phyloP scores from a whole-genome alignment of 2,113 vertebrate genomes.

The Agelaius phoeniceus region DNA sequence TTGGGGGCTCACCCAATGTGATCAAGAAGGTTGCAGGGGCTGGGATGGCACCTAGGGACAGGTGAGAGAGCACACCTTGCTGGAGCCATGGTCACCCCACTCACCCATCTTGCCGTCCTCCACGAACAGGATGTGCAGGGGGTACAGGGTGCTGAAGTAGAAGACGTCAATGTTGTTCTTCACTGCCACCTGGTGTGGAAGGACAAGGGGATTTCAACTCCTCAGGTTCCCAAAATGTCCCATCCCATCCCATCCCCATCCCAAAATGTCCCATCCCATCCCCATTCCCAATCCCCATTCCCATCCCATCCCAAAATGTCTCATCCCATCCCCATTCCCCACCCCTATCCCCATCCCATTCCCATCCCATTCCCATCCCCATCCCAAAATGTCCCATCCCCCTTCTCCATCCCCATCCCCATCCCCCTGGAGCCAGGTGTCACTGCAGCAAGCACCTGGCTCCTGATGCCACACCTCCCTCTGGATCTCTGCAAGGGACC shows the following conservation, averaged over 20 bases:
- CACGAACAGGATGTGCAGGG: conserved; percentile 92
- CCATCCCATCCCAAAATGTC: background rate
- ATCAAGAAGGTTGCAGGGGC: background rate
- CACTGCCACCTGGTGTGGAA: conserved; percentile 85
- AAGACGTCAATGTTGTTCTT: conserved; percentile 99
- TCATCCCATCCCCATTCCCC: background rate
- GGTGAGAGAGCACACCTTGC: background rate
- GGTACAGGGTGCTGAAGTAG: conserved; percentile 98
- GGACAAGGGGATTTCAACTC: fast-evolving
- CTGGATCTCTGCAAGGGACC: background rate
- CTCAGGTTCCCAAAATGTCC: background rate
- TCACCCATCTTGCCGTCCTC: conserved; percentile 99
- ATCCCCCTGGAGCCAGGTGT: background rate
- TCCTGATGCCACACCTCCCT: background rate
- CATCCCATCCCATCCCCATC: background rate
- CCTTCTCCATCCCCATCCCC: background rate
- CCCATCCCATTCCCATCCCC: background rate
- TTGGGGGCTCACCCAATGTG: fast-evolving
- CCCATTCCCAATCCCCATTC: background rate
- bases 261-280: too few relatives aligned
- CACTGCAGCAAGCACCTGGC: background rate
- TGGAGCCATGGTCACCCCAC: conserved; percentile 26
- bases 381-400: background rate
- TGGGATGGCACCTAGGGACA: background rate
- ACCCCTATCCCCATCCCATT: too few relatives aligned